Conservation (phyloP, 2,797 vertebrate species). For the Rhinatrema bivittatum region DNA sequence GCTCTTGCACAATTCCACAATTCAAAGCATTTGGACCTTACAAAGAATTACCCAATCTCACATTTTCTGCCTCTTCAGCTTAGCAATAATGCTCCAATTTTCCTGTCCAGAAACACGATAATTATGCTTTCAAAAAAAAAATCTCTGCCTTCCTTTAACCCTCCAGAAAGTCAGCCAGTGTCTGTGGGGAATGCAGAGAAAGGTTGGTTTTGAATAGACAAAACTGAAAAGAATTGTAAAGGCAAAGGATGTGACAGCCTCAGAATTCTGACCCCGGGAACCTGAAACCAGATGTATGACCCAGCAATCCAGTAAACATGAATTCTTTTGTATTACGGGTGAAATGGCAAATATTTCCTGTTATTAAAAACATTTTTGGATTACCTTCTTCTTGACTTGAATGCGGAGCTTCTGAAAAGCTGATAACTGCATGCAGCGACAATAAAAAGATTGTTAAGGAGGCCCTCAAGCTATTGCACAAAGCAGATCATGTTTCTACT, state of each 20-base stretch:
- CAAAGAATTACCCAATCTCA: constrained; percentile 4
- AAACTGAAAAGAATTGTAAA: constrained; percentile 22
- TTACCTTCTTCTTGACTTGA: constrained; percentile 27
- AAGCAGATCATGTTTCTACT: constrained; percentile 21
- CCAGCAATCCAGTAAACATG: constrained; percentile 20
- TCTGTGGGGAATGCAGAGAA: constrained; percentile 6
- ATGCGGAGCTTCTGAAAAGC: constrained; percentile 24
- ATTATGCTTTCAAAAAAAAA: constrained; percentile 1
- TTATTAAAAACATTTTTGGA: constrained; percentile 34
- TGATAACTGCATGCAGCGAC: constrained; percentile 19
- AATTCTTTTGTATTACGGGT: constrained; percentile 27
- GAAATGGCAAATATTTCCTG: constrained; percentile 38
- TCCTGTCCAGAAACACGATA: constrained; percentile 7
- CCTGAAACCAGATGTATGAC: constrained; percentile 18
- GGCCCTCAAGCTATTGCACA: constrained; percentile 14
- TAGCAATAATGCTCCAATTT: constrained; percentile 9
- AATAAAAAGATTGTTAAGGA: constrained; percentile 19
- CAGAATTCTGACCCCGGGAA: constrained; percentile 27
- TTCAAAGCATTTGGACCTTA: too few relatives aligned
- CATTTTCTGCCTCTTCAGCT: constrained; percentile 7
- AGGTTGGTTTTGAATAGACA: constrained; percentile 8
- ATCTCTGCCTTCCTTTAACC: background rate
- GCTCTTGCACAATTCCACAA: constrained; percentile 8
- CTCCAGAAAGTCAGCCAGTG: background rate
- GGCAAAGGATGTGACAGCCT: constrained; percentile 20